These are phyloP conservation scores for Eubasilissa splendida DNA, from an alignment of 2,888 invertebrate species.

Conservation along the genomic window DNA sequence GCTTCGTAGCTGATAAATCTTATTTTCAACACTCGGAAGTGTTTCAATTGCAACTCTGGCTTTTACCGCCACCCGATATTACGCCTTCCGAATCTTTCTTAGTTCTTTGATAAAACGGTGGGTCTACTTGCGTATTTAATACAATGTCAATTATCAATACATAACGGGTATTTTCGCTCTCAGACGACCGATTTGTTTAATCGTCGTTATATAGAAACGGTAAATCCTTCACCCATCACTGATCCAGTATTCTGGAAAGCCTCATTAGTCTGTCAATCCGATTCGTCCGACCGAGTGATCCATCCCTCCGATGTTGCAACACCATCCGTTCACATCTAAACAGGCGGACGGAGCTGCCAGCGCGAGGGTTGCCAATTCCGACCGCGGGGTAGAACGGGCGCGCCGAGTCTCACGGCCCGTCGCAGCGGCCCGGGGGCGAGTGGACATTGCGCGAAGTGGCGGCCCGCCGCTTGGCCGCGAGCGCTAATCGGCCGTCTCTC, in stretches of 20 bases:
- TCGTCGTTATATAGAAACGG: not conserved
- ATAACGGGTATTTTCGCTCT: no score
- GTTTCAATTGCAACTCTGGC: not conserved
- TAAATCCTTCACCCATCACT: not conserved
- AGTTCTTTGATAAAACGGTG: no score
- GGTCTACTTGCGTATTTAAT: no score
- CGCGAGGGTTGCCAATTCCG: not conserved
- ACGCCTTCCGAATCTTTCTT: not conserved
- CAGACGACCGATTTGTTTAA: no score
- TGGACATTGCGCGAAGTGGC: no score
- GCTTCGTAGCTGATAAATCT: slow-evolving; percentile 26
- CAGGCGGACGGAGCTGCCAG: not conserved
- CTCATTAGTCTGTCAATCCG: not conserved
- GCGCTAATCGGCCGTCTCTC: slow-evolving; percentile 45
- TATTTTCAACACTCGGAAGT: not conserved
- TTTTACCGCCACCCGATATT: not conserved
- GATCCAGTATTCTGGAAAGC: not conserved
- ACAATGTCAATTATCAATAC: not conserved
- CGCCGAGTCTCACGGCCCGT: no score
- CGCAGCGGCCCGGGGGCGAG: no score
- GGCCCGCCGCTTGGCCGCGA: not conserved
- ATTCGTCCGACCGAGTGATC: not conserved
- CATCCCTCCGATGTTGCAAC: not conserved
- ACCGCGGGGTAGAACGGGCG: not conserved
- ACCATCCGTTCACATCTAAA: not conserved